Base-by-base conservation (phyloP, 2,113 vertebrate genomes). In the Fulmarus glacialis region DNA sequence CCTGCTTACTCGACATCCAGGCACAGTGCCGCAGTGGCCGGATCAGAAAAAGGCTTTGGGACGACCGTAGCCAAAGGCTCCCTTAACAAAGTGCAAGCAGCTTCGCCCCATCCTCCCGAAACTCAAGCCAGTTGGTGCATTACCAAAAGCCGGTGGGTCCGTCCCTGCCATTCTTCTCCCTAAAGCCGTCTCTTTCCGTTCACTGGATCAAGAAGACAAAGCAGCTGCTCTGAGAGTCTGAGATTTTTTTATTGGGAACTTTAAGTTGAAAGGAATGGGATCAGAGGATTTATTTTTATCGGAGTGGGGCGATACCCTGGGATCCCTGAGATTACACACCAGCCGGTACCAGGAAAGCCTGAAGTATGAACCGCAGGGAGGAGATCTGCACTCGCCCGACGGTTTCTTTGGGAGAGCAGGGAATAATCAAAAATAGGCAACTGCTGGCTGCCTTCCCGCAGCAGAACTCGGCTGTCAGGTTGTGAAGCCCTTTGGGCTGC, bases 161-260 rank as follows among this genome's bases (percentile, higher is more conserved):
- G n/a, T n/a, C n/a, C 92, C 84, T 94, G 62, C 68, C 78, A 89
- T 95, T 96, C 92, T 63, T 95, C 62, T 84, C n/a, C 70, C 52
- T 71, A 26, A 83, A 94, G 59, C 82, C 15, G 5, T 82, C 89
- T 90, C 73, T 95, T 95, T 92, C 79, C 15, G 3, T 94, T 95
- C 72, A 17, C n/a, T 48, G 72, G 27, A 59, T 92, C 62, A 26
- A 38, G 64, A 77, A 82, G 66, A 77, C 53, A 82, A 95, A 95
- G 58, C 93, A 95, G 93, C 91, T 95, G 93, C 56, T 93, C 62
- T 32, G 47, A 74, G 55, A 86, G 56, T 9, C 48, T 42, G 55
- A 56, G 52, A 8, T 53, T 47, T 59, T 68, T 43, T 45, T 15
- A 50, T 36, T 26, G 9, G 34, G 32, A 80, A 48, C 70, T 66